A percentile compares a stretch with the other conserved stretches of the same genome.
These are phyloP conservation scores for Colaptes auratus DNA, from an alignment of 2,113 vertebrate genomes.

Conservation along the genomic window DNA sequence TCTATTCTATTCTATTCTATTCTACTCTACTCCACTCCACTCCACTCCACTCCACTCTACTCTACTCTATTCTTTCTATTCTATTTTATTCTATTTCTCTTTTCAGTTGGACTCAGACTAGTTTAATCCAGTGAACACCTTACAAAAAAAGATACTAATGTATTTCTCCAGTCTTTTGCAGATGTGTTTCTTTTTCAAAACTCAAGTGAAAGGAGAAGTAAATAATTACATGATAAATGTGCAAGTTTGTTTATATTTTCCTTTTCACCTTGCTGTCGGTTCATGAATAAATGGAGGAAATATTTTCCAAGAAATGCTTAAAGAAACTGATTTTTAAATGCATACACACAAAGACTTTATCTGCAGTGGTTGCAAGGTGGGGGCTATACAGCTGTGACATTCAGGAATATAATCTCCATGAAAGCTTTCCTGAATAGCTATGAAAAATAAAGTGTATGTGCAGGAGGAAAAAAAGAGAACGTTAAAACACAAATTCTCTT, in stretches of 20 bases:
- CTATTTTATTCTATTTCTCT: not conserved
- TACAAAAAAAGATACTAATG: not conserved
- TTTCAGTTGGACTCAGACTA: not conserved
- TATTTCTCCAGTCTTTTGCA: not conserved
- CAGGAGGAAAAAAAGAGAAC: not conserved
- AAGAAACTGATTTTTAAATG: not conserved
- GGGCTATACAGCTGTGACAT: not conserved
- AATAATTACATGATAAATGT: not conserved
- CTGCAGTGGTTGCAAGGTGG: not conserved
- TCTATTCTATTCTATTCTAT: too few species aligned
- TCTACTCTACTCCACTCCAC: too few species aligned
- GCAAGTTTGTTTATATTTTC: not conserved
- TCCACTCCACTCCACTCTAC: too few species aligned
- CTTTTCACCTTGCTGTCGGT: not conserved
- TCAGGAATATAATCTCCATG: slow-evolving; percentile 1
- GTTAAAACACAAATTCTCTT: not conserved
- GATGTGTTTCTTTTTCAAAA: not conserved
- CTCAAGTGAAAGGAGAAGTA: not conserved
- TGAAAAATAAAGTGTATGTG: not conserved
- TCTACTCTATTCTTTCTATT: too few species aligned
- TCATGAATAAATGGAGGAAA: not conserved
- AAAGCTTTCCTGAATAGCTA: not conserved
- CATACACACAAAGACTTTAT: not conserved
- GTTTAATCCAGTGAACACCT: not conserved
- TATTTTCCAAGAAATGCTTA: not conserved